phyloP scores from a whole-genome alignment of 2,113 vertebrate species.

The Muntiacus reevesi region DNA sequence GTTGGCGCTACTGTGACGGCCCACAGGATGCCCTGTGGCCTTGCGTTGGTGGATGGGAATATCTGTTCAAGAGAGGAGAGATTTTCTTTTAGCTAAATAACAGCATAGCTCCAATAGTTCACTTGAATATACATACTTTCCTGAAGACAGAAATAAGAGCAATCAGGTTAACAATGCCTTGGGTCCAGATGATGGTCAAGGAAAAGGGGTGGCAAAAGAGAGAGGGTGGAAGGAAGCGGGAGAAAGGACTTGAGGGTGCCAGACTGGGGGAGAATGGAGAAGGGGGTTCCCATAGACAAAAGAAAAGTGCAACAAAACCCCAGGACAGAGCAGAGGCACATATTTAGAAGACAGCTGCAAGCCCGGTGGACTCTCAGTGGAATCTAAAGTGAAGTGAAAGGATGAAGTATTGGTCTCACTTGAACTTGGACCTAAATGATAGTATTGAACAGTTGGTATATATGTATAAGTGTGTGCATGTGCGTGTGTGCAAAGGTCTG shows the following conservation, averaged over 20 bases:
- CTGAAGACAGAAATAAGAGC: not conserved
- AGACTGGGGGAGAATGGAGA: not conserved
- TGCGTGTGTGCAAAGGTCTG: accelerated
- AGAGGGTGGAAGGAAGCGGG: not conserved
- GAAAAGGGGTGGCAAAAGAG: not conserved
- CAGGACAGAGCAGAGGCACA: not conserved
- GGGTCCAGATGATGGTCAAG: not conserved
- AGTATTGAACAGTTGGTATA: not conserved
- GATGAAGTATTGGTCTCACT: not conserved
- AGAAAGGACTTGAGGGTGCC: not conserved
- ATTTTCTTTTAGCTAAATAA: not conserved
- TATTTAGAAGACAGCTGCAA: not conserved
- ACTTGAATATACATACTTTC: not conserved
- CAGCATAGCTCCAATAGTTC: not conserved
- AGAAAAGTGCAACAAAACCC: not conserved
- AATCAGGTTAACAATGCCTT: not conserved
- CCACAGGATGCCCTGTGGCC: not conserved
- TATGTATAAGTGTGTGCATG: not conserved
- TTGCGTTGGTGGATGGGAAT: not conserved
- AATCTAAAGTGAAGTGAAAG: not conserved
- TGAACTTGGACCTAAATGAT: not conserved
- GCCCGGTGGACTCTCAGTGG: not conserved
- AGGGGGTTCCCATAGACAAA: not conserved
- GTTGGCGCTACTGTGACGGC: not conserved
- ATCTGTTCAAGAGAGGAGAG: not conserved